Conservation (phyloP, 2,888 invertebrate genomes). For the Archaeoteleia sp. region DNA sequence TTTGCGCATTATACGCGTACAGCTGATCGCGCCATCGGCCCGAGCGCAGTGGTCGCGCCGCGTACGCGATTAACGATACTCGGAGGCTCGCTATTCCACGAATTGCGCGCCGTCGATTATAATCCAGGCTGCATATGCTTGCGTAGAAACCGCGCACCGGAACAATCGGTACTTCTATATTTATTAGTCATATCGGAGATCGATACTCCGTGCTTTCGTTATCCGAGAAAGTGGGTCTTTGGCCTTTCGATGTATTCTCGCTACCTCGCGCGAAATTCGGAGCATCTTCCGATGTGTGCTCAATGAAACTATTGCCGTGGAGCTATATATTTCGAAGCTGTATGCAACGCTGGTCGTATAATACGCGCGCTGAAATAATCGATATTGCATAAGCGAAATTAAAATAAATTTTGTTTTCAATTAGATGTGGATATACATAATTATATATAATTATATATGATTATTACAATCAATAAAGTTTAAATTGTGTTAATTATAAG, state of each 20-base stretch:
- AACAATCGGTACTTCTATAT: slow-evolving; percentile 38
- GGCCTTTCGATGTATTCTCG: slow-evolving; percentile 39
- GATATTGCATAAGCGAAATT: no score
- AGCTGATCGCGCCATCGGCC: slow-evolving; percentile 3
- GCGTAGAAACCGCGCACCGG: slow-evolving; percentile 5
- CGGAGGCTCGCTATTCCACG: slow-evolving; percentile 2
- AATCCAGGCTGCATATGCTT: slow-evolving; percentile 5
- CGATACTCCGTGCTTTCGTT: slow-evolving; percentile 47
- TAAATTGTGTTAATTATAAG: no score
- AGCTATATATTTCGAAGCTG: no score
- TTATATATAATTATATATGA: no score
- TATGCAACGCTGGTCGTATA: no score
- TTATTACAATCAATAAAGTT: no score
- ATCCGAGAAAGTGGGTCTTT: slow-evolving; percentile 44
- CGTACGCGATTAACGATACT: slow-evolving; percentile 34
- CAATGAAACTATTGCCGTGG: no score
- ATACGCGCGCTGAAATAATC: no score
- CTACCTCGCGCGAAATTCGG: slow-evolving; percentile 25
- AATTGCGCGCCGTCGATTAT: slow-evolving; percentile 8
- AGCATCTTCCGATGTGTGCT: slow-evolving; percentile 21
- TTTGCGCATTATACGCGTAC: slow-evolving; percentile 7
- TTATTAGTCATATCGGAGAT: slow-evolving; percentile 39
- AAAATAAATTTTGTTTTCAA: no score
- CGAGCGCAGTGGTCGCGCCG: background rate
- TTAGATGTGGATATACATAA: no score